Evolutionary conservation across 1,140 invertebrate species (phyloP).

Genomic region (Rhagoletis pomonella): DNA sequence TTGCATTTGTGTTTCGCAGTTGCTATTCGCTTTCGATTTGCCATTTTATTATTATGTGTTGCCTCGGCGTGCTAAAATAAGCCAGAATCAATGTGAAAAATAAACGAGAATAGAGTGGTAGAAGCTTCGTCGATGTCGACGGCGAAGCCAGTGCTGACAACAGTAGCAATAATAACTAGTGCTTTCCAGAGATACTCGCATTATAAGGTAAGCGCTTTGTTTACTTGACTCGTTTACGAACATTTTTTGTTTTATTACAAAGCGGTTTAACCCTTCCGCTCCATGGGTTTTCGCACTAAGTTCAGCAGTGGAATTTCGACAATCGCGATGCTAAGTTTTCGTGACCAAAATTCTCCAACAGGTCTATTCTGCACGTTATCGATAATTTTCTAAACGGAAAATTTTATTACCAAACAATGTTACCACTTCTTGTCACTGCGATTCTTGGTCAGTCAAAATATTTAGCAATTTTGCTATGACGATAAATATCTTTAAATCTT

Average conservation of each 20-base stretch:
- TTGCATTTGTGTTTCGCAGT: slow-evolving; percentile 52
- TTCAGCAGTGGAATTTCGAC: too few relatives aligned
- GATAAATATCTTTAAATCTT: too few relatives aligned
- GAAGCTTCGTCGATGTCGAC: background rate
- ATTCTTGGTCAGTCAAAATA: too few relatives aligned
- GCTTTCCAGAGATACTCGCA: slow-evolving; percentile 52
- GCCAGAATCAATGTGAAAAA: background rate
- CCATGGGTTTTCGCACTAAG: background rate
- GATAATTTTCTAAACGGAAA: too few relatives aligned
- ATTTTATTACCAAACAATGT: too few relatives aligned
- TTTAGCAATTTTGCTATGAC: too few relatives aligned
- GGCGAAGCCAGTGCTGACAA: background rate
- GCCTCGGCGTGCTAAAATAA: slow-evolving; percentile 52
- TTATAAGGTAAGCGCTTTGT: slow-evolving; percentile 45
- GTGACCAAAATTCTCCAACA: too few relatives aligned
- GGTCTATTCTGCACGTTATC: too few relatives aligned
- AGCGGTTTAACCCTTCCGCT: slow-evolving; percentile 22
- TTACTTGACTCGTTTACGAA: slow-evolving; percentile 54
- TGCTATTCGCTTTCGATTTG: slow-evolving; percentile 27
- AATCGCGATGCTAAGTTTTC: too few relatives aligned
- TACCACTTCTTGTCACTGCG: too few relatives aligned
- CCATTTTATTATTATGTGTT: slow-evolving; percentile 50
- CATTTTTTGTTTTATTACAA: background rate
- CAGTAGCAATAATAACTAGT: slow-evolving; percentile 13
- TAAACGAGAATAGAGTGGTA: slow-evolving; percentile 35